phyloP scores from a whole-genome alignment of 2,888 invertebrate species.

The Meganola albula region DNA sequence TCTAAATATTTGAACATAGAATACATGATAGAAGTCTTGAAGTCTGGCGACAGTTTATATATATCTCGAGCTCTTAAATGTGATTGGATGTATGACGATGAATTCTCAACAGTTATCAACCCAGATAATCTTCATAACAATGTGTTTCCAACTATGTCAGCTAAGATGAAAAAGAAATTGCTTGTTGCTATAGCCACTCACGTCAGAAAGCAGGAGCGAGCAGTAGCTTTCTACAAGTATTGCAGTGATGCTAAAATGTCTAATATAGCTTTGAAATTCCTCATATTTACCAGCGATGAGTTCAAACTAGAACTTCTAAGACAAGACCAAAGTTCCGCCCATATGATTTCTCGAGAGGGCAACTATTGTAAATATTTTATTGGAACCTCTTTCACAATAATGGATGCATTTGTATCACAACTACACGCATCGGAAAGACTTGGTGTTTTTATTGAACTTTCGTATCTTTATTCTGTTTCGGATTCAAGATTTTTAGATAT shows the following conservation, averaged over 20 bases:
- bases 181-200: constrained; percentile 34
- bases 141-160: constrained; percentile 51
- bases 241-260: constrained; percentile 31
- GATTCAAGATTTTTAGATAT: constrained; percentile 40
- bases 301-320: constrained; percentile 39
- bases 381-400: constrained; percentile 37
- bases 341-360: neutral
- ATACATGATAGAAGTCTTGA: constrained; percentile 45
- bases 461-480: constrained; percentile 29
- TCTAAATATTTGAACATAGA: constrained; percentile 42
- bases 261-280: constrained; percentile 42
- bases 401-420: constrained; percentile 23
- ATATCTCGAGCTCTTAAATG: constrained; percentile 49
- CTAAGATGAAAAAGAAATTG: constrained; percentile 49
- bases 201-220: constrained; percentile 34
- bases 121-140: constrained; percentile 40
- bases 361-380: constrained; percentile 30
- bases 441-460: constrained; percentile 15
- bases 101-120: constrained; percentile 38
- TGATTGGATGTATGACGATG: constrained; percentile 42
- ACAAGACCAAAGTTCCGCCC: constrained; percentile 7
- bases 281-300: constrained; percentile 36
- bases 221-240: constrained; percentile 40
- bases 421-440: neutral
- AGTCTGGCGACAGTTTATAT: constrained; percentile 45